Conservation (phyloP, 2,797 vertebrate genomes). For the Acanthurus tractus region DNA sequence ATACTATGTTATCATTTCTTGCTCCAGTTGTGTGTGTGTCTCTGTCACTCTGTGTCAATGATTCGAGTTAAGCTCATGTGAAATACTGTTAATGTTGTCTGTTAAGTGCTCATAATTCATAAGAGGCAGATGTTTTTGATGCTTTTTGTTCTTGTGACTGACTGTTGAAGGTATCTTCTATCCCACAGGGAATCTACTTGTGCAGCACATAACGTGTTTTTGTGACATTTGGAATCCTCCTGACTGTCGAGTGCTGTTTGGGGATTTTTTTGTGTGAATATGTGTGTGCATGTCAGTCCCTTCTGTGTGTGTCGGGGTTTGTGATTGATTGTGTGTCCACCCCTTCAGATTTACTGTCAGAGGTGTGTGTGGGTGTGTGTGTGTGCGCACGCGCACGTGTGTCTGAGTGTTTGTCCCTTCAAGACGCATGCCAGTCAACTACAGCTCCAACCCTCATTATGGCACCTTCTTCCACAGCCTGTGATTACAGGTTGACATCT, state of each 20-base stretch:
- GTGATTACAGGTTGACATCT: conserved; percentile 48
- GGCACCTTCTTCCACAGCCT: conserved; percentile 48
- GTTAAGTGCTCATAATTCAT: neutral
- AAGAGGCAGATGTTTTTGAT: neutral
- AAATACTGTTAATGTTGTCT: neutral
- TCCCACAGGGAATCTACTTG: conserved; percentile 46
- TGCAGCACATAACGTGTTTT: conserved; percentile 41
- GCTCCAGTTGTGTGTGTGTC: neutral
- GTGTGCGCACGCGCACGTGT: too few relatives aligned
- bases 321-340: conserved; percentile 28
- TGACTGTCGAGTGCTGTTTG: conserved; percentile 26
- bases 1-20: neutral
- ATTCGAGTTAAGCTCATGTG: neutral
- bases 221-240: conserved; percentile 46
- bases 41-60: neutral
- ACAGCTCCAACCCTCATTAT: conserved; percentile 65
- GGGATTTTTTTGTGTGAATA: conserved; percentile 31
- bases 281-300: neutral
- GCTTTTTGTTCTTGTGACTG: conserved; percentile 33
- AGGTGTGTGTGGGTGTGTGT: conserved; percentile 20
- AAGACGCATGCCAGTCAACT: conserved; percentile 65
- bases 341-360: conserved; percentile 23
- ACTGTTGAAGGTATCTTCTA: conserved; percentile 51
- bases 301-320: conserved; percentile 2
- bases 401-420: conserved; percentile 32